Evolutionary conservation across 2,113 vertebrate genomes (phyloP), one percentile per base, ranked within the genome.

Genomic region (Hippocampus guttulatus): DNA sequence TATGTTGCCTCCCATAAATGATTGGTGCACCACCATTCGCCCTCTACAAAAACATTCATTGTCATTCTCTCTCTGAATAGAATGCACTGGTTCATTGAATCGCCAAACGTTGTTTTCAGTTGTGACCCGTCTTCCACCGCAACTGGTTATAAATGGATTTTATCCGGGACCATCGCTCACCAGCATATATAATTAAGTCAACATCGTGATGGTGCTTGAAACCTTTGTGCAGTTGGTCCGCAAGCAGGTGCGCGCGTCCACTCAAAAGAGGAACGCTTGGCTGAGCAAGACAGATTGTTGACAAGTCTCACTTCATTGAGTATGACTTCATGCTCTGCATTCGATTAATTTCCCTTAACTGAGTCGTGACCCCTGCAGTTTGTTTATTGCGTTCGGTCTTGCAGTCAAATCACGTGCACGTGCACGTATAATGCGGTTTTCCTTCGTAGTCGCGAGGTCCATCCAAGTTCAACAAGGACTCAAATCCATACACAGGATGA

Each of bases 261-360:
- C n/a, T 65, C 64, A 47, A 45, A 20, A 38, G 16, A 68, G n/a
- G n/a, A 72, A 64, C 18, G 55, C 20, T 8, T 2, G 11, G n/a
- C 60, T 72, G 30, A 65, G 62, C 30, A 27, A 61, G 25, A 69
- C 30, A 30, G 58, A 58, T 70, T 73, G 43, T 52, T 40, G 21
- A 66, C 45, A 43, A 8, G 54, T 67, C 41, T 58, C 25, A 20
- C 67, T 73, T 66, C 51, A 23, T 51, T 68, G 30, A 60, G 64
- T 58, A 43, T 64, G 57, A 51, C 41, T 54, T 63, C 57, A 70
- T 69, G 20, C 67, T 45, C 49, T 27, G 23, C 21, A 72, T 72
- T 27, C 51, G 25, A 71, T 76, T 55, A 66, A 20, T 71, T 71
- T 68, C 61, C 70, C 54, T 66, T n/a, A 66, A 72, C 75, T 40